These are phyloP conservation scores for Clinocottus analis DNA, from an alignment of 2,113 vertebrate genomes.

Conservation along the genomic window DNA sequence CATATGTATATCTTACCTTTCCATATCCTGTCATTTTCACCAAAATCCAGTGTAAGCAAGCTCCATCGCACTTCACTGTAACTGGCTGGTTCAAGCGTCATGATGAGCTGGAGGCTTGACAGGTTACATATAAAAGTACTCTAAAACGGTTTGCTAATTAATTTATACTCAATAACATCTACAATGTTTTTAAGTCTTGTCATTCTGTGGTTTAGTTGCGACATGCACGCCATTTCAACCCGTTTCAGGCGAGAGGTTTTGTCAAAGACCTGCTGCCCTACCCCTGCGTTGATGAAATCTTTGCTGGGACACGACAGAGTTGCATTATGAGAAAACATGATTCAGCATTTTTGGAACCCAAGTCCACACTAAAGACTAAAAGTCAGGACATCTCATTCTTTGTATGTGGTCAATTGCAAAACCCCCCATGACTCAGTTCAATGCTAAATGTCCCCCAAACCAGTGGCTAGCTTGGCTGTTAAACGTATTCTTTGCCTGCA, in stretches of 20 bases:
- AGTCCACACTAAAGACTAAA: no score
- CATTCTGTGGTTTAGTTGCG: no score
- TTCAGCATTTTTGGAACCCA: no score
- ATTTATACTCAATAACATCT: not conserved
- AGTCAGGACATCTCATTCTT: not conserved
- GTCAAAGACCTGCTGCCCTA: no score
- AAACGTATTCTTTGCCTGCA: not conserved
- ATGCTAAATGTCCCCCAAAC: not conserved
- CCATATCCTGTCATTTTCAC: not conserved
- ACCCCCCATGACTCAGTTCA: not conserved
- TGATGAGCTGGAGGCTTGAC: not conserved
- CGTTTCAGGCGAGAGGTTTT: not conserved
- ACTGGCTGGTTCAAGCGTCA: not conserved
- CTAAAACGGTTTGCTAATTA: not conserved
- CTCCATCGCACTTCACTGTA: no score
- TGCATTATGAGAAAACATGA: no score
- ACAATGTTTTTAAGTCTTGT: not conserved
- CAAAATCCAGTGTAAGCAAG: no score
- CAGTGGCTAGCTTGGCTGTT: not conserved
- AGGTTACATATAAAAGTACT: not conserved
- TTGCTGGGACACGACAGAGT: no score
- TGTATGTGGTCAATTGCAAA: not conserved
- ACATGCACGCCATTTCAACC: not conserved
- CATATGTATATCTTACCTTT: not conserved
- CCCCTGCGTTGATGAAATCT: no score